These are phyloP conservation scores for Datnioides undecimradiatus DNA, from an alignment of 2,113 vertebrate genomes.

Conservation along the genomic window DNA sequence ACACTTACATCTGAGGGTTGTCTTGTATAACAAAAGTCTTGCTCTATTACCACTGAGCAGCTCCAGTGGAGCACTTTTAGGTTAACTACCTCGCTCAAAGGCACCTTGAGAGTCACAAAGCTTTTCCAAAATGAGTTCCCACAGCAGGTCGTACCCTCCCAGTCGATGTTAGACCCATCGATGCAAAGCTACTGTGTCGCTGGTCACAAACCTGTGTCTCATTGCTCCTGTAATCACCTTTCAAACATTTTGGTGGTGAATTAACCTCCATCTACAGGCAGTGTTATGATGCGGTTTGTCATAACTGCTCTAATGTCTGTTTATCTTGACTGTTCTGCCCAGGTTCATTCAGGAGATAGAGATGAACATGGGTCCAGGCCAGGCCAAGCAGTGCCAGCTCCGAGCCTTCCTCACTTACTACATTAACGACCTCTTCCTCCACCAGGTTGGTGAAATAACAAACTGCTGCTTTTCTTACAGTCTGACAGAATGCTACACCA, in stretches of 20 bases:
- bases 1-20: conserved; percentile 14
- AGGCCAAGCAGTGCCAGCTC: conserved; percentile 95
- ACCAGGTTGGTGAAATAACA: conserved; percentile 84
- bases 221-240: conserved; percentile 27
- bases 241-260: neutral
- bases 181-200: conserved; percentile 33
- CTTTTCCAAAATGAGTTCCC: conserved; percentile 37
- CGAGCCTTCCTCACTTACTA: conserved; percentile 96
- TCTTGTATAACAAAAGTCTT: conserved; percentile 9
- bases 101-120: conserved; percentile 39
- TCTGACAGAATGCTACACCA: neutral
- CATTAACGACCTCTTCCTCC: conserved; percentile 98
- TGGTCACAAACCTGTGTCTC: conserved; percentile 20
- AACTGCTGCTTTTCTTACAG: neutral
- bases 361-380: conserved; percentile 89
- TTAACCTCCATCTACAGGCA: neutral
- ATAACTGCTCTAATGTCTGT: conserved; percentile 14
- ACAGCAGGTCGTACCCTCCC: neutral
- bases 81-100: conserved; percentile 40
- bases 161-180: neutral
- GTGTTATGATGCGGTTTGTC: neutral
- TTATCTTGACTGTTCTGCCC: conserved; percentile 36
- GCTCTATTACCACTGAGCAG: conserved; percentile 16
- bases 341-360: conserved; percentile 99
- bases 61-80: conserved; percentile 35